These are phyloP conservation scores for Drosophila sp. DNA, from an alignment of 1,140 invertebrate genomes.

Conservation along the genomic window DNA sequence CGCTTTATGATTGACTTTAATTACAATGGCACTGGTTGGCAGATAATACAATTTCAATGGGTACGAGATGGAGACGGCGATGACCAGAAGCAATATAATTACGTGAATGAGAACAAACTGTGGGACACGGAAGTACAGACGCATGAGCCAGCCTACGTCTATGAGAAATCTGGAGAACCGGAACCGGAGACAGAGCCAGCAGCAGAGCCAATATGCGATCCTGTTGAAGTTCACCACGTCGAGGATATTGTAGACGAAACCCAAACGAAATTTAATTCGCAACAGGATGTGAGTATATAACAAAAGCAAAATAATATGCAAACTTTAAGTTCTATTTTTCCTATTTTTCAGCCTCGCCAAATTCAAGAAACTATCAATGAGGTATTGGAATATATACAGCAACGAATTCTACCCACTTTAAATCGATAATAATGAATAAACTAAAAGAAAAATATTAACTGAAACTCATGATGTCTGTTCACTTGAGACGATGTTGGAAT, in stretches of 20 bases:
- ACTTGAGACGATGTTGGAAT: too few relatives aligned
- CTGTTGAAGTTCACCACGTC: background rate
- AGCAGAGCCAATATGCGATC: slow-evolving; percentile 10
- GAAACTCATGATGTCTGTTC: background rate
- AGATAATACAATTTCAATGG: slow-evolving; percentile 76
- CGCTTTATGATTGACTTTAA: slow-evolving; percentile 80
- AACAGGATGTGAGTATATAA: slow-evolving; percentile 54
- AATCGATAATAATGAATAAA: background rate
- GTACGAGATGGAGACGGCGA: slow-evolving; percentile 63
- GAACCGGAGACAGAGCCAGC: background rate
- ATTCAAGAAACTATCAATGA: slow-evolving; percentile 62
- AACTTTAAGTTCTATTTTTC: background rate
- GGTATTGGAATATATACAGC: slow-evolving; percentile 75
- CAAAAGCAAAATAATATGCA: too few relatives aligned
- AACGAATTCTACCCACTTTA: slow-evolving; percentile 58
- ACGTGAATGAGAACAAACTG: slow-evolving; percentile 68
- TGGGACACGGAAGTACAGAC: slow-evolving; percentile 40
- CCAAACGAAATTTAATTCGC: slow-evolving; percentile 20
- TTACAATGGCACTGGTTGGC: slow-evolving; percentile 75
- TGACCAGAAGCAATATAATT: slow-evolving; percentile 50
- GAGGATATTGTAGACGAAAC: background rate
- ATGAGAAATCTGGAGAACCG: slow-evolving; percentile 30
- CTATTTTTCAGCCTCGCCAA: slow-evolving; percentile 41
- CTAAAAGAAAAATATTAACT: background rate
- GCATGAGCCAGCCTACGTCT: slow-evolving; percentile 39